Conservation (phyloP, 1,140 invertebrate genomes). For the Neodiprion pinetum region DNA sequence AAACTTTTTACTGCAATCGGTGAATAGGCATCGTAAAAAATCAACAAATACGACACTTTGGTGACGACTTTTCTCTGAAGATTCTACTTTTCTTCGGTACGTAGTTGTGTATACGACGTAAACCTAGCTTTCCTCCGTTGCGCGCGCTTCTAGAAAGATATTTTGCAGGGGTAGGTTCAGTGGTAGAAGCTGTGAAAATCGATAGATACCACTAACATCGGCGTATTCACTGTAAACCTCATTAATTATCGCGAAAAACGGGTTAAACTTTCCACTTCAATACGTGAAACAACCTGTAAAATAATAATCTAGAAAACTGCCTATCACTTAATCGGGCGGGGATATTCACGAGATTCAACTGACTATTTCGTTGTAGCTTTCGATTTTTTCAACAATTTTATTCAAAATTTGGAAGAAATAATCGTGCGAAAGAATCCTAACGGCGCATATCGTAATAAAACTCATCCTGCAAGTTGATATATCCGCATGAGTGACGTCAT, state of each 20-base stretch:
- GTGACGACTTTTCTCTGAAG: not conserved
- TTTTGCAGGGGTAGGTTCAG: conserved; percentile 8
- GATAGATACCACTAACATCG: conserved; percentile 7
- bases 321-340: no score
- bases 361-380: no score
- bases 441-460: not conserved
- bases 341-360: no score
- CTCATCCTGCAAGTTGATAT: not conserved
- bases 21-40: not conserved
- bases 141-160: not conserved
- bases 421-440: no score
- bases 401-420: no score
- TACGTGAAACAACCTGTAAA: no score
- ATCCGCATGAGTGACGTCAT: not conserved
- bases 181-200: not conserved
- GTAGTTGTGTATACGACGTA: not conserved
- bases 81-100: not conserved
- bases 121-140: not conserved
- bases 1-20: no score
- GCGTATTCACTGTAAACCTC: not conserved
- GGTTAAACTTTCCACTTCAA: no score
- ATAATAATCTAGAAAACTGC: no score
- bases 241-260: no score
- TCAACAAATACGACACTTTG: not conserved
- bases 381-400: no score